These are phyloP conservation scores for Zygothrica quintamaculata DNA, from an alignment of 2,888 invertebrate genomes.

Conservation along the genomic window DNA sequence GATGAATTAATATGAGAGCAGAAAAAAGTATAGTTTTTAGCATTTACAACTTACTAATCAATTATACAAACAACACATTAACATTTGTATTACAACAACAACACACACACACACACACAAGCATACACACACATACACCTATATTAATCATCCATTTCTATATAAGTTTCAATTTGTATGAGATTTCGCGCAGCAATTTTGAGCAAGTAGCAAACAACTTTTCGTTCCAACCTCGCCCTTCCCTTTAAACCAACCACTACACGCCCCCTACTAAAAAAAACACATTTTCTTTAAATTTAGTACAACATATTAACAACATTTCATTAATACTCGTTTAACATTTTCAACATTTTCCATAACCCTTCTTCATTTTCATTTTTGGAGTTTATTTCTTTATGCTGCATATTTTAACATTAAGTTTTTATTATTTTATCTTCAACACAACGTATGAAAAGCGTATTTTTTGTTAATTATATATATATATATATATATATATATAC, in stretches of 20 bases:
- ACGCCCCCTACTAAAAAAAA: too few relatives aligned
- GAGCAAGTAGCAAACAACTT: constrained; percentile 50
- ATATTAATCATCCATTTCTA: constrained; percentile 37
- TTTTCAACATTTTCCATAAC: constrained; percentile 1
- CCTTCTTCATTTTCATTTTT: constrained; percentile 16
- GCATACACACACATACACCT: constrained; percentile 4
- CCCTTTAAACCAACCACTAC: constrained; percentile 12
- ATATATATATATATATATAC: too few relatives aligned
- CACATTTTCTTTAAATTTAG: constrained; percentile 25
- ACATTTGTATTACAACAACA: constrained; percentile 32
- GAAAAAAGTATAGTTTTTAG: constrained; percentile 64
- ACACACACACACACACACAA: constrained; percentile 13
- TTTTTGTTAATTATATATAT: too few relatives aligned
- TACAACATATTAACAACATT: constrained; percentile 48
- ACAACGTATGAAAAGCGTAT: too few relatives aligned
- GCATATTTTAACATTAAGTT: constrained; percentile 48
- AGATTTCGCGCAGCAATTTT: constrained; percentile 71
- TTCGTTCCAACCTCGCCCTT: constrained; percentile 3
- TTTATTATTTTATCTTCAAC: constrained; percentile 45
- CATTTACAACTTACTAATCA: constrained; percentile 56
- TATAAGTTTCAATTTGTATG: constrained; percentile 66
- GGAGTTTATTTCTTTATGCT: constrained; percentile 29
- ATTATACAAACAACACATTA: constrained; percentile 16
- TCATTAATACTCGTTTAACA: background rate
- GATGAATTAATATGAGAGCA: constrained; percentile 4